A percentile compares a stretch with the other conserved stretches of the same genome.
Evolutionary conservation across 2,797 vertebrate genomes (phyloP).

Genomic region (Loris lydekkerianus): DNA sequence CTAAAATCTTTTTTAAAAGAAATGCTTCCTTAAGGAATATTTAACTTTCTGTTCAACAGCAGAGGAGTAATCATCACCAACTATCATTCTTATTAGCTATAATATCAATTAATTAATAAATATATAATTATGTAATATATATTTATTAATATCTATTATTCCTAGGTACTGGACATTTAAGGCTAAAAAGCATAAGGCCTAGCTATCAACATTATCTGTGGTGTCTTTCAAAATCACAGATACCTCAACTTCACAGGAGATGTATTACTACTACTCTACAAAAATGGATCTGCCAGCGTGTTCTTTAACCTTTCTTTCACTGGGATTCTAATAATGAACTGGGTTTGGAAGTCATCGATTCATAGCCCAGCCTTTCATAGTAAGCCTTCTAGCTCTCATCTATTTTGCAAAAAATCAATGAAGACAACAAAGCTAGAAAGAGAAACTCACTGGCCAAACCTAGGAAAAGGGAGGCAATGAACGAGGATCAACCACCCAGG

Average conservation of each 20-base stretch:
- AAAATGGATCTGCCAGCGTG: not conserved
- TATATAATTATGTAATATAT: not conserved
- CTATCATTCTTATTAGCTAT: not conserved
- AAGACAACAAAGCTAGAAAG: conserved; percentile 23
- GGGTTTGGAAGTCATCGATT: conserved; percentile 29
- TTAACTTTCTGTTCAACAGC: not conserved
- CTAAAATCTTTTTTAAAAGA: not conserved
- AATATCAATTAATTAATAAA: conserved; percentile 7
- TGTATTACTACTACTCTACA: not conserved
- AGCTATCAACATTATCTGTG: not conserved
- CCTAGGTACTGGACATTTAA: not conserved
- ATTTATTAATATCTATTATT: not conserved
- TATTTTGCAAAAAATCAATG: conserved; percentile 24
- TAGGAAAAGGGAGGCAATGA: not conserved
- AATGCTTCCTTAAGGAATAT: not conserved
- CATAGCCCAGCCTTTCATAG: not conserved
- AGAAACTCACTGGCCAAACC: not conserved
- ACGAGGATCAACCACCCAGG: not conserved
- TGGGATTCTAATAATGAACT: conserved; percentile 1
- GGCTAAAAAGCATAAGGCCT: not conserved
- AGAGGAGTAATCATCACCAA: not conserved
- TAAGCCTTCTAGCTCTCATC: not conserved
- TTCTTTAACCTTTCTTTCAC: not conserved
- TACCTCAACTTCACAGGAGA: not conserved
- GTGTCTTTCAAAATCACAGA: not conserved